phyloP scores from a whole-genome alignment of 2,113 vertebrate genomes.

The Gnathonemus longibarbis region DNA sequence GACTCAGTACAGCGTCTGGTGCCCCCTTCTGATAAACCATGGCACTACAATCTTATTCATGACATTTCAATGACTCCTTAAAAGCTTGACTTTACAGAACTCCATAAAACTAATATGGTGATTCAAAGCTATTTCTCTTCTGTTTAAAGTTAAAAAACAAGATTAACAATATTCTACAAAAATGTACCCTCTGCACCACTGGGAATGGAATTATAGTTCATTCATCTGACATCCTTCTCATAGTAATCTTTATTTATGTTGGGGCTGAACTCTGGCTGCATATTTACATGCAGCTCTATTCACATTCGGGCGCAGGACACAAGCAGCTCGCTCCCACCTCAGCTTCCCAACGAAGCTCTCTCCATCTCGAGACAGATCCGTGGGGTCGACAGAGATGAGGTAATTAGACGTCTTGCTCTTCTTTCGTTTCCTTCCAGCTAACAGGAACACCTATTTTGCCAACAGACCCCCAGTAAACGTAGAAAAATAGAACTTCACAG shows the following conservation, averaged over 20 bases:
- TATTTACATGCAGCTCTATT: neutral
- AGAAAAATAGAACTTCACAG: neutral
- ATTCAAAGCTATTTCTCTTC: neutral
- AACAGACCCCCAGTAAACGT: neutral
- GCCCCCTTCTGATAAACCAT: neutral
- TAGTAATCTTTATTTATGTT: neutral
- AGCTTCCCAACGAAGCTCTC: conserved; percentile 97
- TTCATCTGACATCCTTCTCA: neutral
- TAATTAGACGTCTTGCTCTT: conserved; percentile 99
- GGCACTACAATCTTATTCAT: neutral
- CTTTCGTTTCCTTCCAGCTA: conserved; percentile 96
- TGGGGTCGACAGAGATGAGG: conserved; percentile 98
- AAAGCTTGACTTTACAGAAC: neutral
- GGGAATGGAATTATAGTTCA: neutral
- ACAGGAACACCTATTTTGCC: conserved; percentile 77
- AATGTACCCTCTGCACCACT: neutral
- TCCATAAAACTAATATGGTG: neutral
- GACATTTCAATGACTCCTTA: neutral
- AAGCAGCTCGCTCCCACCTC: conserved; percentile 58
- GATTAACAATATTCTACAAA: neutral
- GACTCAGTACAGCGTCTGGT: neutral
- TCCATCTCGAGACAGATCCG: conserved; percentile 91
- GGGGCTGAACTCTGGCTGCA: neutral
- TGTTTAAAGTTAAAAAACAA: neutral
- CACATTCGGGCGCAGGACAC: neutral